Conservation (phyloP, 2,797 vertebrate genomes). For the Notamacropus eugenii region DNA sequence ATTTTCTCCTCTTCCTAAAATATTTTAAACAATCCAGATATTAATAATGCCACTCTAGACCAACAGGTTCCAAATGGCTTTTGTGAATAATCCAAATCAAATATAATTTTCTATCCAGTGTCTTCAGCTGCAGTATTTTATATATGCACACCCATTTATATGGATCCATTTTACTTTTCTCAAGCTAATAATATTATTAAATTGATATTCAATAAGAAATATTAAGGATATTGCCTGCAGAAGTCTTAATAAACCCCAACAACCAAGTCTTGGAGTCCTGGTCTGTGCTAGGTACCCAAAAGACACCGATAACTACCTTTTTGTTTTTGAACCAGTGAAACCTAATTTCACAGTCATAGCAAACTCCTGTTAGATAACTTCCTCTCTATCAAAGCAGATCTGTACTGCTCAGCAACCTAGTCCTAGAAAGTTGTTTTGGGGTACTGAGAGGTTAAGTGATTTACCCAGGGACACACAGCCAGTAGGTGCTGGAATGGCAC, state of each 20-base stretch:
- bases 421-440: background rate
- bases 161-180: background rate
- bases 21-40: background rate
- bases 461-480: background rate
- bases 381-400: background rate
- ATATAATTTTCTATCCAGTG: constrained; percentile 30
- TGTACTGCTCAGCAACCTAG: background rate
- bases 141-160: background rate
- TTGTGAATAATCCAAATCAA: constrained; percentile 38
- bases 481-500: background rate
- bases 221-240: background rate
- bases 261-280: background rate
- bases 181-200: background rate
- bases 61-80: background rate
- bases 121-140: background rate
- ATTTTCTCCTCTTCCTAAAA: constrained; percentile 5
- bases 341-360: background rate
- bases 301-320: background rate
- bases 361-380: background rate
- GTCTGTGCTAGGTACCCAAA: background rate
- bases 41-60: constrained; percentile 10
- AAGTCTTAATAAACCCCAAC: background rate
- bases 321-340: background rate
- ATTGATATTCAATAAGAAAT: background rate
- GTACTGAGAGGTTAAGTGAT: background rate